phyloP scores from a whole-genome alignment of 2,888 invertebrate species.

The Dasypolia templi region DNA sequence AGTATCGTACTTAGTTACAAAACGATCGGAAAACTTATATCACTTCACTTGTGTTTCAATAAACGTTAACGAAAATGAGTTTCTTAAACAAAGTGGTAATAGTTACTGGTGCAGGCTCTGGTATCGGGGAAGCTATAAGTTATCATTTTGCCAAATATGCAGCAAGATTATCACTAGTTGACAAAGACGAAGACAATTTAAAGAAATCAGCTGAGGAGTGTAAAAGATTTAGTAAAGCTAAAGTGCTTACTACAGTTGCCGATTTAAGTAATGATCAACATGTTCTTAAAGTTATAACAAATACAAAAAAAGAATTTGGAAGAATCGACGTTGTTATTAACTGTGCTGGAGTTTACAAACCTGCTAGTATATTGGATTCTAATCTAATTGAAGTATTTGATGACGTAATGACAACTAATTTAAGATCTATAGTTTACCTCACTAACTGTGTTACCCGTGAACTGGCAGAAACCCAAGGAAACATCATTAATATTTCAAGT shows the following conservation, averaged over 20 bases:
- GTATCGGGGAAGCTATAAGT: conserved; percentile 75
- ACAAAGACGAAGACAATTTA: conserved; percentile 67
- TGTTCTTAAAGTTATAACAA: conserved; percentile 66
- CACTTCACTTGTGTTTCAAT: conserved; percentile 26
- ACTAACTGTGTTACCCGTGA: conserved; percentile 66
- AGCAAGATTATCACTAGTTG: conserved; percentile 73
- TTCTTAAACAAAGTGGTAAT: conserved; percentile 74
- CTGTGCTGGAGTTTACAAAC: conserved; percentile 68
- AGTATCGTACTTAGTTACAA: conserved; percentile 18
- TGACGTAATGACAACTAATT: conserved; percentile 68
- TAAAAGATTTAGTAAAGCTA: conserved; percentile 66
- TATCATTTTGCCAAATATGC: conserved; percentile 72
- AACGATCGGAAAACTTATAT: conserved; percentile 1
- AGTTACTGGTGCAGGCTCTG: conserved; percentile 75
- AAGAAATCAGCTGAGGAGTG: conserved; percentile 67
- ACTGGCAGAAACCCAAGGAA: conserved; percentile 71
- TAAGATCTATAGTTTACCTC: conserved; percentile 71
- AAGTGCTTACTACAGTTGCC: conserved; percentile 68
- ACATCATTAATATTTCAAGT: conserved; percentile 75
- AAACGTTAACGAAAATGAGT: conserved; percentile 65
- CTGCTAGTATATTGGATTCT: conserved; percentile 61
- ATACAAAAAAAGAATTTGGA: conserved; percentile 67
- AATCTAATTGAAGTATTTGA: conserved; percentile 70
- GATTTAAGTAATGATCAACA: conserved; percentile 71
- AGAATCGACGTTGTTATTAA: conserved; percentile 75